A percentile compares a stretch with the other conserved stretches of the same genome.
Conservation (phyloP, 2,797 vertebrate species). For the Acanthurus lineatus region DNA sequence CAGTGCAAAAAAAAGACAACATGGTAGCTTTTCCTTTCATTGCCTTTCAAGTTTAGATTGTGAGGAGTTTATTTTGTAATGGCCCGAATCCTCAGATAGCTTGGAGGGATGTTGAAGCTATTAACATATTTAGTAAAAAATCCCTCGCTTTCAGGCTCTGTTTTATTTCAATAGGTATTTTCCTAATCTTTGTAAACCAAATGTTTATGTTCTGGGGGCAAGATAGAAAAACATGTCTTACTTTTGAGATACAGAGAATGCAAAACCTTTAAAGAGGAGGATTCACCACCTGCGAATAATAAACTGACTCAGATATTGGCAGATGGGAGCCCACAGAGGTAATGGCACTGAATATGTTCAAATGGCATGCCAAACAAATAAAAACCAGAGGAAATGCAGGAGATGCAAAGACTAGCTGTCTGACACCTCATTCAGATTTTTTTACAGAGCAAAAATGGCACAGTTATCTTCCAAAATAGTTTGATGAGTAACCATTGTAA, state of each 20-base stretch:
- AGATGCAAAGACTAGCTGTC: background rate
- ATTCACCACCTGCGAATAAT: constrained; percentile 74
- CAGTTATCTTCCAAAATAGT: background rate
- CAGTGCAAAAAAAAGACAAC: constrained; percentile 32
- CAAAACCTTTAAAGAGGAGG: constrained; percentile 60
- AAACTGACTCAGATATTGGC: constrained; percentile 47
- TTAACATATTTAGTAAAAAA: constrained; percentile 53
- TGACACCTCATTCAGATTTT: background rate
- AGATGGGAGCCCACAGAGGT: constrained; percentile 62
- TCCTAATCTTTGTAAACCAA: constrained; percentile 51
- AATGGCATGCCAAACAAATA: constrained; percentile 41
- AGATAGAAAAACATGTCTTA: constrained; percentile 22
- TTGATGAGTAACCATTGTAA: too few relatives aligned
- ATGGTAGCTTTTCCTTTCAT: background rate
- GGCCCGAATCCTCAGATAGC: constrained; percentile 31
- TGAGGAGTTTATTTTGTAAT: constrained; percentile 37
- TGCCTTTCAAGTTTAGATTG: constrained; percentile 32
- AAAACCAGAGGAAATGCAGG: constrained; percentile 21
- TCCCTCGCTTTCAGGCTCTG: constrained; percentile 23
- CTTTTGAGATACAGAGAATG: constrained; percentile 46
- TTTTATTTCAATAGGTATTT: constrained; percentile 48
- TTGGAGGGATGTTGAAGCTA: constrained; percentile 51
- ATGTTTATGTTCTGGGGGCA: constrained; percentile 45
- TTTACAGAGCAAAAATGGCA: background rate
- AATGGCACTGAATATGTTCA: constrained; percentile 50